These are phyloP conservation scores for Synodontis membranacea DNA, from an alignment of 2,113 vertebrate genomes.

Conservation along the genomic window DNA sequence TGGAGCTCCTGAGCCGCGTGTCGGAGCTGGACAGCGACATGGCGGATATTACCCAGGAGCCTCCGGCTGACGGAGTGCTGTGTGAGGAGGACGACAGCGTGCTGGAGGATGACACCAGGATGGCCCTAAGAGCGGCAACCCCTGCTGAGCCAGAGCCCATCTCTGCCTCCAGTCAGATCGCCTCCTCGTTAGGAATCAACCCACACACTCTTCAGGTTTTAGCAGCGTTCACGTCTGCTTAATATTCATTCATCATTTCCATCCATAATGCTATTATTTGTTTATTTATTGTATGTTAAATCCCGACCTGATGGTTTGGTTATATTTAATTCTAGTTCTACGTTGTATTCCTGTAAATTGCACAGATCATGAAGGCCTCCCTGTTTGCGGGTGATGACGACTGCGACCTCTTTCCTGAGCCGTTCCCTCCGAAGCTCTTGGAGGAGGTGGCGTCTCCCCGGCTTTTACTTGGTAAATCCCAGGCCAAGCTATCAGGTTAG, in stretches of 20 bases:
- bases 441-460: constrained; percentile 78
- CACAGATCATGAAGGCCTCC: constrained; percentile 96
- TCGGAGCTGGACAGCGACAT: constrained; percentile 94
- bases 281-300: background rate
- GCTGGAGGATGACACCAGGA: constrained; percentile 43
- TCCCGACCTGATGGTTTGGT: background rate
- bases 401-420: constrained; percentile 73
- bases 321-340: background rate
- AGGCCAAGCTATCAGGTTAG: constrained; percentile 75
- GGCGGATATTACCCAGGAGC: constrained; percentile 92
- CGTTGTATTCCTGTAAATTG: constrained; percentile 3
- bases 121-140: constrained; percentile 39
- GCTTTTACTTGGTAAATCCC: constrained; percentile 71
- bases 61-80: constrained; percentile 66
- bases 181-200: constrained; percentile 85
- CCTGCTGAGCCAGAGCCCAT: constrained; percentile 73
- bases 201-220: constrained; percentile 90
- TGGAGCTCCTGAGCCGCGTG: constrained; percentile 76
- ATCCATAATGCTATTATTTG: background rate
- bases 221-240: constrained; percentile 13
- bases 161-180: constrained; percentile 82
- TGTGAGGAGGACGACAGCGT: constrained; percentile 55
- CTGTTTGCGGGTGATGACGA: constrained; percentile 90
- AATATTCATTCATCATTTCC: background rate
- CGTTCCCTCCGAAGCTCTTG: constrained; percentile 63